Evolutionary conservation across 2,797 vertebrate species (phyloP), one percentile per base, ranked within the genome.

Genomic region (Trematomus bernacchii): DNA sequence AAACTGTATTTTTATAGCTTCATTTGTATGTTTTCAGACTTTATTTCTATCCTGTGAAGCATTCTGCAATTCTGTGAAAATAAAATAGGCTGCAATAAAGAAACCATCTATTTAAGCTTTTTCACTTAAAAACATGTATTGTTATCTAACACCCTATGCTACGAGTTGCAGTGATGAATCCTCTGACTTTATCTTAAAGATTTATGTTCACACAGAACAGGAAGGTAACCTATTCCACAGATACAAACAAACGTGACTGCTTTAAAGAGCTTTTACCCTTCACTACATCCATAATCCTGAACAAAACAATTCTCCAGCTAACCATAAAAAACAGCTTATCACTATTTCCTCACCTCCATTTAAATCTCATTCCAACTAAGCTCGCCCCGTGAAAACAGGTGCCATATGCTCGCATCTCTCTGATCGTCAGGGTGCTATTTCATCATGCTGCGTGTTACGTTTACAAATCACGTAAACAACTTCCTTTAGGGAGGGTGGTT

Each of bases 401-500:
- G 57, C 64, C 30, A 44, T 62, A 30, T 42, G 44, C 30, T 50
- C 3, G 15, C 59, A 18, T 78, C 73, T 50, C 23, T 67, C 53
- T 42, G 59, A 64, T 27, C 61, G 33, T 42, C 12, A 2, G 18
- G 30, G 40, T 0, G 33, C 44, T 52, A 7, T 73, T 72, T 74
- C 73, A 74, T 79, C 73, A 42, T 6, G 16, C 68, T 37, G 64
- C 46, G 4, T 37, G 76, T 53, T 54, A 60, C 73, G 73, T 71
- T 83, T 54, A 79, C 59, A 86, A 82, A 87, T 73, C 66, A 71
- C 42, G 60, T 51, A 59, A 77, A 68, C 61, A 55, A 61, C 37
- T 42, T 75, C 60, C 52, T 64, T 51, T 1, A 0, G 16, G 42
- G 11, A 21, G 33, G 14, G 13, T 10, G 6, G 19, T 8, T 12